These are phyloP conservation scores for Perca schrenkii DNA, from an alignment of 2,113 vertebrate genomes.

Conservation along the genomic window DNA sequence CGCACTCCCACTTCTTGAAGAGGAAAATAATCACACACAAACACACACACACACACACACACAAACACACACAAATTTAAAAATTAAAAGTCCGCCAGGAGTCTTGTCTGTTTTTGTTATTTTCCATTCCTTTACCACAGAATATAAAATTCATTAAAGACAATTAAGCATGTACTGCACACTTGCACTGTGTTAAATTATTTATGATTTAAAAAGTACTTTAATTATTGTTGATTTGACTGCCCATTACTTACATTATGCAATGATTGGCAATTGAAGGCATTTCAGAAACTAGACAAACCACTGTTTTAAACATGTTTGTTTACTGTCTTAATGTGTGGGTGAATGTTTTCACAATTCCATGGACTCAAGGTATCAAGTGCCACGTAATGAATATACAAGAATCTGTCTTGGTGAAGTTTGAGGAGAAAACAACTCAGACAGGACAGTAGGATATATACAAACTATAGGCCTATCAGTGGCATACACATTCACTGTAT, in stretches of 20 bases:
- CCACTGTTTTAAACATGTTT: conserved; percentile 23
- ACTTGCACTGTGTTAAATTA: neutral
- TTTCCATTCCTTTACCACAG: neutral
- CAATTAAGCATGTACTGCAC: neutral
- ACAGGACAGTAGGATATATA: neutral
- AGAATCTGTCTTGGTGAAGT: neutral
- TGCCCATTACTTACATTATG: conserved; percentile 9
- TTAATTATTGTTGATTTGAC: conserved; percentile 6
- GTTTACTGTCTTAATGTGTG: conserved; percentile 26
- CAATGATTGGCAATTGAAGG: neutral
- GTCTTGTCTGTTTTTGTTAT: neutral
- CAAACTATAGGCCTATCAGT: neutral
- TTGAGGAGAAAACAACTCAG: neutral
- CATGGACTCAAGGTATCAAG: neutral
- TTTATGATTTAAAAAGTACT: neutral
- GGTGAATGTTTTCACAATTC: conserved; percentile 24
- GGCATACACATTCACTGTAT: neutral
- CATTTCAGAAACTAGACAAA: conserved; percentile 21
- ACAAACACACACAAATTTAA: too few relatives aligned
- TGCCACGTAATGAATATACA: neutral
- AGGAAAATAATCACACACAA: conserved; percentile 21
- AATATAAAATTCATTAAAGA: neutral
- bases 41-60: neutral
- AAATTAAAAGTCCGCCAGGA: neutral
- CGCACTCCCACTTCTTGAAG: conserved; percentile 16